Evolutionary conservation across 2,797 vertebrate genomes (phyloP).

Genomic region (Salmo trutta): DNA sequence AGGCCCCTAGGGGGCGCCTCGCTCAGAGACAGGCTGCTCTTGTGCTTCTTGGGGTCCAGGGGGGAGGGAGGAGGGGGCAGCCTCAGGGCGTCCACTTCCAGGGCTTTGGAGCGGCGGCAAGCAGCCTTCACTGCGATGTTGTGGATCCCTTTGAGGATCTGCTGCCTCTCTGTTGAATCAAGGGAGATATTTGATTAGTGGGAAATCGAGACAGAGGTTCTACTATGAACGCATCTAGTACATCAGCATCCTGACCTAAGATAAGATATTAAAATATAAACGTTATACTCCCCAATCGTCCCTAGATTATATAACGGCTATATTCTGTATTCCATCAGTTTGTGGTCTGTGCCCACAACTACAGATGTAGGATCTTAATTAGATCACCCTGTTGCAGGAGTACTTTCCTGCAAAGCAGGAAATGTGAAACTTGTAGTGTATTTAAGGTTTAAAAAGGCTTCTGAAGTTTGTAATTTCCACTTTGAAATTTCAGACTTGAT

Average conservation of each 20-base stretch:
- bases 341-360: too few relatives aligned
- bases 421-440: too few relatives aligned
- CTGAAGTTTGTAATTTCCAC: too few relatives aligned
- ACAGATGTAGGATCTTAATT: too few relatives aligned
- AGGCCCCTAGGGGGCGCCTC: conserved; percentile 67
- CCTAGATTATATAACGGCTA: neutral
- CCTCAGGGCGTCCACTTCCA: conserved; percentile 74
- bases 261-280: neutral
- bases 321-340: neutral
- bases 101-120: conserved; percentile 72
- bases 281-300: neutral
- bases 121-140: conserved; percentile 82
- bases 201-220: neutral
- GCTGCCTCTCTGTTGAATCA: conserved; percentile 75
- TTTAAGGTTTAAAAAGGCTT: too few relatives aligned
- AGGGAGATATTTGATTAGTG: neutral
- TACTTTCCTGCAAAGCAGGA: too few relatives aligned
- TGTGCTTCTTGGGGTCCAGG: conserved; percentile 76
- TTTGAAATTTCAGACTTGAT: too few relatives aligned
- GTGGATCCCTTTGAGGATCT: conserved; percentile 79
- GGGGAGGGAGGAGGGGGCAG: conserved; percentile 72
- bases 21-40: conserved; percentile 79
- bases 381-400: too few relatives aligned
- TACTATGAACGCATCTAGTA: neutral
- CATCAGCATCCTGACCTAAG: neutral